phyloP scores from a whole-genome alignment of 64 coral and sea anemone species.

The Actinia tenebrosa region DNA sequence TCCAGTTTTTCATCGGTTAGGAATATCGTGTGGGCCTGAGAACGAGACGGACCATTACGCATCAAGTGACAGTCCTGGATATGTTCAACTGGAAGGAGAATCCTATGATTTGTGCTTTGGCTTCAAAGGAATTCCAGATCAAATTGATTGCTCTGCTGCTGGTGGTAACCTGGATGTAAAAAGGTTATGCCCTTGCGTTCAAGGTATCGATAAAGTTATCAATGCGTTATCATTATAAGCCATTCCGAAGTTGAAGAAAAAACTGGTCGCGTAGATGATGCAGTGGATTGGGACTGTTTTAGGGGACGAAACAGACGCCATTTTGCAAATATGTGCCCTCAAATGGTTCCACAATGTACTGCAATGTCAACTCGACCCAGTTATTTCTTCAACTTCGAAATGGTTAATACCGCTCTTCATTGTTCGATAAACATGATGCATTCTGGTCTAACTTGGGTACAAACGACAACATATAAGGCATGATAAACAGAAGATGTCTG shows the following conservation, averaged over 20 bases:
- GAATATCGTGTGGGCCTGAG: constrained; percentile 10
- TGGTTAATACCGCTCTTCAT: neutral
- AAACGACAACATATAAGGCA: too few relatives aligned
- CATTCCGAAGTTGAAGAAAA: too few relatives aligned
- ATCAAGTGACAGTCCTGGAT: constrained; percentile 9
- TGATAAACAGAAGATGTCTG: too few relatives aligned
- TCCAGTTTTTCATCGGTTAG: neutral
- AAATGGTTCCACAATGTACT: too few relatives aligned
- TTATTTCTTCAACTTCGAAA: too few relatives aligned
- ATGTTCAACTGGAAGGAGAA: neutral
- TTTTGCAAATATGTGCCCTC: too few relatives aligned
- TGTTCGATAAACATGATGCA: neutral
- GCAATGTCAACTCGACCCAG: too few relatives aligned
- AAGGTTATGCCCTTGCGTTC: constrained; percentile 13
- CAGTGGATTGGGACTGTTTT: too few relatives aligned
- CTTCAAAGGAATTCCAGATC: neutral
- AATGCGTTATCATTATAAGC: too few relatives aligned
- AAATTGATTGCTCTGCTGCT: neutral
- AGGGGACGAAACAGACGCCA: too few relatives aligned
- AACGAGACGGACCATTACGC: neutral
- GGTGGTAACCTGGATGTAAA: neutral
- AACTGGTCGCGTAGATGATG: too few relatives aligned
- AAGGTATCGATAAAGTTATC: neutral
- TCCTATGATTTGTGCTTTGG: neutral
- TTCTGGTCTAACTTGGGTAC: neutral